These are phyloP conservation scores for Syndactyla subalaris DNA, from an alignment of 2,797 vertebrate genomes.

Conservation along the genomic window DNA sequence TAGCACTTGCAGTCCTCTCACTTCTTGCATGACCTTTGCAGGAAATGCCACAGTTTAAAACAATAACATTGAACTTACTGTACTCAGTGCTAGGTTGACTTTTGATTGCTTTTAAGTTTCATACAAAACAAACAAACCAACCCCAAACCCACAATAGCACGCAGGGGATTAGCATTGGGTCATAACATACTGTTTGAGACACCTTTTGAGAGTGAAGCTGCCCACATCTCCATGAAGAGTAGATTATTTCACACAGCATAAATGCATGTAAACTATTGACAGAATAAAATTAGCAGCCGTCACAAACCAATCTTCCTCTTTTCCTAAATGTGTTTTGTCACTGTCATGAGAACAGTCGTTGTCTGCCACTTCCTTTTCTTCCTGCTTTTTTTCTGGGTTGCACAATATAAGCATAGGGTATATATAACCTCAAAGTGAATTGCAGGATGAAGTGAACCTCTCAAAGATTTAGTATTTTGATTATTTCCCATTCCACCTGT, in stretches of 20 bases:
- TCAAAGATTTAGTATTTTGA: constrained; percentile 39
- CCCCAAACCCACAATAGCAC: not conserved
- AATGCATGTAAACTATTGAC: not conserved
- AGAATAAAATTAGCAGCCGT: not conserved
- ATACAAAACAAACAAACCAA: not conserved
- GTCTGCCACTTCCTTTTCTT: not conserved
- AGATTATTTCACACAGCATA: not conserved
- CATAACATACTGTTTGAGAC: not conserved
- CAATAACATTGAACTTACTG: not conserved
- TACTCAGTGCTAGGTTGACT: not conserved
- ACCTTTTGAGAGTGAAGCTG: not conserved
- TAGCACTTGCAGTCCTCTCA: not conserved
- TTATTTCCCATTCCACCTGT: constrained; percentile 42
- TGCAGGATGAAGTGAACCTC: constrained; percentile 38
- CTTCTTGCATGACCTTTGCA: not conserved
- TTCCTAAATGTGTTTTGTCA: not conserved
- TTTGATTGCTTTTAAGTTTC: not conserved
- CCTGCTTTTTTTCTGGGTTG: not conserved
- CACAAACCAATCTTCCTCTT: not conserved
- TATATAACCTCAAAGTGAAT: not conserved
- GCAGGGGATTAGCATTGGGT: not conserved
- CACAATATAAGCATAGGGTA: not conserved
- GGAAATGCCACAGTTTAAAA: not conserved
- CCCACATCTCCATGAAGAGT: not conserved
- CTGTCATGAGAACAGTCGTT: not conserved